Evolutionary conservation across 2,888 invertebrate genomes (phyloP).

Genomic region (Orthosia gracilis): DNA sequence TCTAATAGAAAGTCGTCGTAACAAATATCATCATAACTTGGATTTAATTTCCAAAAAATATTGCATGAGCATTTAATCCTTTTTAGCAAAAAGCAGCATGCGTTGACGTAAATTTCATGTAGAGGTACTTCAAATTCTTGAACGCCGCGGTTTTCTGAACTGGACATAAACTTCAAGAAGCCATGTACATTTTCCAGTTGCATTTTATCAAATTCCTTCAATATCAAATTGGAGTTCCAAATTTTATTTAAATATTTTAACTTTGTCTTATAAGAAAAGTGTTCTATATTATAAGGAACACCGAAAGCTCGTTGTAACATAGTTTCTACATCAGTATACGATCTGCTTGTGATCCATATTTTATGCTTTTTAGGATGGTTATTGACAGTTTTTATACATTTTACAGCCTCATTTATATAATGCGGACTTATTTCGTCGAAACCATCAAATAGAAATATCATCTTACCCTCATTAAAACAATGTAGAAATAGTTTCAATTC

Average conservation of each 20-base stretch:
- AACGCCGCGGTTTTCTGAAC: too few relatives aligned
- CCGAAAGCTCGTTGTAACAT: conserved; percentile 44
- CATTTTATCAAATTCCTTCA: conserved; percentile 14
- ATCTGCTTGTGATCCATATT: conserved; percentile 58
- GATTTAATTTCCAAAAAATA: too few relatives aligned
- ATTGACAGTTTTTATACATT: conserved; percentile 22
- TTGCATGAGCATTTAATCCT: background rate
- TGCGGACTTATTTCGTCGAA: conserved; percentile 62
- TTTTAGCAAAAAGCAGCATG: background rate
- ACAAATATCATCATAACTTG: too few relatives aligned
- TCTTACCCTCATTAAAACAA: conserved; percentile 34
- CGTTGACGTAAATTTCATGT: background rate
- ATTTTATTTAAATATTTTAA: conserved; percentile 40
- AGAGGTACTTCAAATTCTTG: background rate
- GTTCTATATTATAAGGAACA: conserved; percentile 27
- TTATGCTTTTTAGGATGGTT: conserved; percentile 8
- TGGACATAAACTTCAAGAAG: background rate
- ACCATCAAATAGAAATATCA: conserved; percentile 60
- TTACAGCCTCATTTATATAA: conserved; percentile 45
- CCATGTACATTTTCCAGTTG: conserved; percentile 40
- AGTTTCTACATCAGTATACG: conserved; percentile 43
- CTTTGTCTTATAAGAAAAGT: conserved; percentile 26
- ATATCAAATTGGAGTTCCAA: conserved; percentile 33
- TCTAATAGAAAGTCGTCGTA: too few relatives aligned
- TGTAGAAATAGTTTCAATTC: conserved; percentile 50